Evolutionary conservation across 2,113 vertebrate genomes (phyloP).

Genomic region (Serranochromis macrocephalus): DNA sequence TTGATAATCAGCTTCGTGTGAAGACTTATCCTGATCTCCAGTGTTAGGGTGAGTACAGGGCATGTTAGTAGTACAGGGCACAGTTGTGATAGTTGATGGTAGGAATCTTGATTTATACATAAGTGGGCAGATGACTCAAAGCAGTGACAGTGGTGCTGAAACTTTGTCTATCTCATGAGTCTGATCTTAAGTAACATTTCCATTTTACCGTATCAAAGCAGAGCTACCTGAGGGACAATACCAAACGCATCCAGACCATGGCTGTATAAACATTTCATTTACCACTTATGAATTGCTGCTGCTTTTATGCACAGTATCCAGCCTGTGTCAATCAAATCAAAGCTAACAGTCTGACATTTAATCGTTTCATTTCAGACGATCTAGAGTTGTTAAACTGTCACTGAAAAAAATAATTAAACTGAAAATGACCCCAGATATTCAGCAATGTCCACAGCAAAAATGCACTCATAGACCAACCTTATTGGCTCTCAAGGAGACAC

Average conservation of each 20-base stretch:
- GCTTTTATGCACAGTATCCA: not conserved
- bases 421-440: not conserved
- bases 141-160: not conserved
- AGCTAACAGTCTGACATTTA: not conserved
- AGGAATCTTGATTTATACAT: not conserved
- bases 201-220: not conserved
- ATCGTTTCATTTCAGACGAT: not conserved
- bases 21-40: not conserved
- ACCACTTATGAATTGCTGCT: not conserved
- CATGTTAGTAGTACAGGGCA: not conserved
- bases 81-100: not conserved
- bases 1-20: not conserved
- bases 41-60: not conserved
- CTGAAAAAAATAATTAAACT: not conserved
- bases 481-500: conserved; percentile 88
- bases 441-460: not conserved
- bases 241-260: not conserved
- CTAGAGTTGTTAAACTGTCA: not conserved
- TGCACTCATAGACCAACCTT: conserved; percentile 71
- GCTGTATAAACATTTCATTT: not conserved
- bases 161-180: not conserved
- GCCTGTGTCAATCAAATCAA: not conserved
- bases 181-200: not conserved
- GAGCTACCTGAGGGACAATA: not conserved
- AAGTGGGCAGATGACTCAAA: not conserved